These are phyloP conservation scores for Stictocephala bisonia DNA, from an alignment of 2,888 invertebrate species.

Conservation along the genomic window DNA sequence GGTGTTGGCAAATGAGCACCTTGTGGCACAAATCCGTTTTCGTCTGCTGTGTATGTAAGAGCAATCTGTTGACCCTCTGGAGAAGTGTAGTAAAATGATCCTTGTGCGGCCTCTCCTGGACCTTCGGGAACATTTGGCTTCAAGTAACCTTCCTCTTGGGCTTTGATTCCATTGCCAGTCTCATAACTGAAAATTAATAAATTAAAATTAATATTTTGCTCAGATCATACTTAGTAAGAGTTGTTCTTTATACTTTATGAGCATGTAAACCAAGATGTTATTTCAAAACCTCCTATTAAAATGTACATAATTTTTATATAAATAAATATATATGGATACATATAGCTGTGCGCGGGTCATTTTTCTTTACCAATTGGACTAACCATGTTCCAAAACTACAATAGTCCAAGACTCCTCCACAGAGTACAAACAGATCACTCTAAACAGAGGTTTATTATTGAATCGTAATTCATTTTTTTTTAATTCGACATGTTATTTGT, in stretches of 20 bases:
- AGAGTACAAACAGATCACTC: not conserved
- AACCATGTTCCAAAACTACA: too few relatives aligned
- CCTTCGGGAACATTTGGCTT: conserved; percentile 70
- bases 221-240: too few relatives aligned
- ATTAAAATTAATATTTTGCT: not conserved
- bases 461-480: too few relatives aligned
- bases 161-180: conserved; percentile 66
- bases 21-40: conserved; percentile 76
- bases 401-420: too few relatives aligned
- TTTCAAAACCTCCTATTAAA: too few relatives aligned
- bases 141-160: conserved; percentile 66
- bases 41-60: conserved; percentile 74
- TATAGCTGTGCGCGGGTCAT: too few relatives aligned
- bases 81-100: conserved; percentile 78
- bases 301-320: too few relatives aligned
- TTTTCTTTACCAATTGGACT: too few relatives aligned
- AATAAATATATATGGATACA: too few relatives aligned
- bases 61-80: conserved; percentile 73
- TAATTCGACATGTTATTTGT: too few relatives aligned
- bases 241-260: too few relatives aligned
- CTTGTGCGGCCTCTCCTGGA: conserved; percentile 69
- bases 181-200: conserved; percentile 62
- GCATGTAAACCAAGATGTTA: too few relatives aligned
- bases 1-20: conserved; percentile 66
- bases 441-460: not conserved